Conservation (phyloP, 2,113 vertebrate genomes). For the Ctenodactylus gundi region DNA sequence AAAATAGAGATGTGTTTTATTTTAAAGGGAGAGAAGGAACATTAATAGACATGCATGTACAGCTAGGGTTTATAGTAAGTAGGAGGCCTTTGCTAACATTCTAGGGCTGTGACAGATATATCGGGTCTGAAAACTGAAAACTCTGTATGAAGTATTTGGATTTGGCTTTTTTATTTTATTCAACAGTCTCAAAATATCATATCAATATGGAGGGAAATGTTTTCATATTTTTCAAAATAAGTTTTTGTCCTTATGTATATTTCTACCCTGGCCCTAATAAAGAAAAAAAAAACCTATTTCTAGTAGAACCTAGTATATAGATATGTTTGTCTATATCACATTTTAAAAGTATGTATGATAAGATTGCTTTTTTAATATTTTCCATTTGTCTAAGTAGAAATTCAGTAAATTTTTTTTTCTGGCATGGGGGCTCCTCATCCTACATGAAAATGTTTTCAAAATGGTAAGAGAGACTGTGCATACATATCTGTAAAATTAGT, state of each 20-base stretch:
- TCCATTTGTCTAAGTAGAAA: constrained; percentile 50
- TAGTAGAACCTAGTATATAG: constrained; percentile 17
- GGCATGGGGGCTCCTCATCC: constrained; percentile 53
- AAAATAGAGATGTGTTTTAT: constrained; percentile 75
- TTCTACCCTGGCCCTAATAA: neutral
- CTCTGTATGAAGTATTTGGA: neutral
- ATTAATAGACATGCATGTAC: constrained; percentile 66
- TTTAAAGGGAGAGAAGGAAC: constrained; percentile 65
- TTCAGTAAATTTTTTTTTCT: constrained; percentile 63
- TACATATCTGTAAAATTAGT: neutral
- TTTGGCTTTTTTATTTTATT: neutral
- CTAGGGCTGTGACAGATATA: constrained; percentile 42
- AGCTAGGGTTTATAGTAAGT: constrained; percentile 68
- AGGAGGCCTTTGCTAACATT: constrained; percentile 57
- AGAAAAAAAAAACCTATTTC: neutral
- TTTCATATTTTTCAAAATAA: constrained; percentile 62
- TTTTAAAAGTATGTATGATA: constrained; percentile 40
- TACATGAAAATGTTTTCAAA: too few relatives aligned
- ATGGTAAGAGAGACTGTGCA: neutral
- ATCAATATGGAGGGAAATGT: constrained; percentile 35
- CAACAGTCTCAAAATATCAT: neutral
- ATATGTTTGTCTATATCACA: neutral
- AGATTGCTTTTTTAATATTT: neutral
- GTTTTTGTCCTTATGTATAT: neutral
- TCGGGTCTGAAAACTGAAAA: constrained; percentile 33